Conservation (phyloP, 2,113 vertebrate species). For the Octodon degus region DNA sequence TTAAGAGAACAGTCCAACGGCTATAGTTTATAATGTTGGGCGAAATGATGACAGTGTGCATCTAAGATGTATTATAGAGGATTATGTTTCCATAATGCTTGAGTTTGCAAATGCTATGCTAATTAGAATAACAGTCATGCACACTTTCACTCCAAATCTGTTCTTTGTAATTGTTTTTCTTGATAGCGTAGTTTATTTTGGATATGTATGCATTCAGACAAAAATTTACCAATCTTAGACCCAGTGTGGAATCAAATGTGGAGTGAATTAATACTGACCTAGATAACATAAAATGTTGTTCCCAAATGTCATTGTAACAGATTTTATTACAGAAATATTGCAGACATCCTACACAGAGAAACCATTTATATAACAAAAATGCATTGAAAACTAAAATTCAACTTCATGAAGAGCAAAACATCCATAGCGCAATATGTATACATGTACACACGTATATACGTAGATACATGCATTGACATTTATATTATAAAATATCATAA, state of each 20-base stretch:
- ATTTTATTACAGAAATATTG: constrained; percentile 69
- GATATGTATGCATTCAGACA: neutral
- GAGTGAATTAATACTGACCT: constrained; percentile 55
- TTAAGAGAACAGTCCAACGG: neutral
- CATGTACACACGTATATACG: neutral
- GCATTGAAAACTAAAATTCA: constrained; percentile 59
- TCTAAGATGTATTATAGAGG: neutral
- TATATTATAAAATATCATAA: neutral
- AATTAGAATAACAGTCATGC: constrained; percentile 19
- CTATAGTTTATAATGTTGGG: neutral
- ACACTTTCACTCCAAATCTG: neutral
- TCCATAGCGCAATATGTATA: neutral
- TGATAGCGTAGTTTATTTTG: neutral
- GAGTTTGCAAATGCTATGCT: neutral
- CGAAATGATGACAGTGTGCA: neutral
- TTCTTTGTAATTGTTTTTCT: constrained; percentile 19
- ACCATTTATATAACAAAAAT: constrained; percentile 77
- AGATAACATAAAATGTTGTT: constrained; percentile 58
- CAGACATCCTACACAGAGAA: constrained; percentile 60
- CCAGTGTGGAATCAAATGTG: neutral
- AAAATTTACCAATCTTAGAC: neutral
- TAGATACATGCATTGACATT: neutral
- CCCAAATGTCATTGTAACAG: constrained; percentile 74
- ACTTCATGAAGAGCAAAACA: constrained; percentile 66
- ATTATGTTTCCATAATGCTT: neutral